phyloP scores from a whole-genome alignment of 2,888 invertebrate species.

The Adela reaumurella region DNA sequence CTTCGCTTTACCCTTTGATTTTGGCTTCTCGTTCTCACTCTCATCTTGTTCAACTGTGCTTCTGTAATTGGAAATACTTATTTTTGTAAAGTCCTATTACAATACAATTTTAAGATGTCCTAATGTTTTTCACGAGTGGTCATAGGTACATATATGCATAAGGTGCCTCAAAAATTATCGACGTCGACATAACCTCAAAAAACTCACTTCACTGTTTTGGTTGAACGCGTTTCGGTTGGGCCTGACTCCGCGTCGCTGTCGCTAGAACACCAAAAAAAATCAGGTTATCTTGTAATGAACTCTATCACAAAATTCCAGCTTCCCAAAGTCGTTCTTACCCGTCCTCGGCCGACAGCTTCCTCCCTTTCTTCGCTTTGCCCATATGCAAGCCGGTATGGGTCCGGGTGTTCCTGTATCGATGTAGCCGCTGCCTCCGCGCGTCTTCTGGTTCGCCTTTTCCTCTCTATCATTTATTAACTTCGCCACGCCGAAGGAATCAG shows the following conservation, averaged over 20 bases:
- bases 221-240: conserved; percentile 37
- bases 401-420: background rate
- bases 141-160: too few relatives aligned
- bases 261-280: too few relatives aligned
- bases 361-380: conserved; percentile 81
- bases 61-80: too few relatives aligned
- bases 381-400: conserved; percentile 28
- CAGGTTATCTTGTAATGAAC: too few relatives aligned
- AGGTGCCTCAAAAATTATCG: too few relatives aligned
- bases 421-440: background rate
- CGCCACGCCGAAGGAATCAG: background rate
- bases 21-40: conserved; percentile 48
- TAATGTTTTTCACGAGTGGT: too few relatives aligned
- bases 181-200: conserved; percentile 28
- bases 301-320: too few relatives aligned
- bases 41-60: too few relatives aligned
- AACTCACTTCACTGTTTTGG: conserved; percentile 36
- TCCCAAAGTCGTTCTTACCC: conserved; percentile 62
- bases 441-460: background rate
- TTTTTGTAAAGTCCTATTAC: too few relatives aligned
- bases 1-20: conserved; percentile 44
- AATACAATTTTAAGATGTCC: too few relatives aligned
- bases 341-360: conserved; percentile 72
- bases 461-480: background rate
- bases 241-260: conserved; percentile 58